Evolutionary conservation across 2,888 invertebrate genomes (phyloP).

Genomic region (Agrilus cyanescens): DNA sequence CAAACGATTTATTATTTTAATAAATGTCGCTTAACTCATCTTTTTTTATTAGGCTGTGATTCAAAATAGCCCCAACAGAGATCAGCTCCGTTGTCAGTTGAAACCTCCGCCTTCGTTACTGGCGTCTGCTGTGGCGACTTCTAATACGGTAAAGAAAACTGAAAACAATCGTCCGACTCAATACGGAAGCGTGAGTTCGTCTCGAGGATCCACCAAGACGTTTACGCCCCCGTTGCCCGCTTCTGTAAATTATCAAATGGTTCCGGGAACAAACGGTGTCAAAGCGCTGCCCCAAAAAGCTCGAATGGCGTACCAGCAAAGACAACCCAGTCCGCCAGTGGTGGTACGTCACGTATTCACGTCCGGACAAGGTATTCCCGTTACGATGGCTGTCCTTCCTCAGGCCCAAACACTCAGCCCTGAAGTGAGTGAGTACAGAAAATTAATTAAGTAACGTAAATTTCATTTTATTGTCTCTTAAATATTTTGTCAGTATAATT

Average conservation of each 20-base stretch:
- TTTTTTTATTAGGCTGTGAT: slow-evolving; percentile 51
- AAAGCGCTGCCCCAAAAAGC: slow-evolving; percentile 31
- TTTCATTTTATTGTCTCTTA: too few species aligned
- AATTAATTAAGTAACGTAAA: background rate
- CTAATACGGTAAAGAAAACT: slow-evolving; percentile 23
- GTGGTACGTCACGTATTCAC: slow-evolving; percentile 50
- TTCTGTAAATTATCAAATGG: slow-evolving; percentile 25
- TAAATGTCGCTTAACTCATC: too few species aligned
- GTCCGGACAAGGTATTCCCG: slow-evolving; percentile 43
- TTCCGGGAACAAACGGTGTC: slow-evolving; percentile 33
- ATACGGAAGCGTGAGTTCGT: slow-evolving; percentile 34
- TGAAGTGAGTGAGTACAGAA: slow-evolving; percentile 30
- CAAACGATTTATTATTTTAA: too few species aligned
- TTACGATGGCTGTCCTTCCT: slow-evolving; percentile 43
- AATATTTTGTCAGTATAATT: background rate
- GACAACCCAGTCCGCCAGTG: slow-evolving; percentile 49
- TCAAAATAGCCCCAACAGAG: slow-evolving; percentile 84
- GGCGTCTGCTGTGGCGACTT: slow-evolving; percentile 35
- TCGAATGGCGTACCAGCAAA: slow-evolving; percentile 39
- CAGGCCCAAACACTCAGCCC: slow-evolving; percentile 34
- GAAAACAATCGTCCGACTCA: slow-evolving; percentile 31
- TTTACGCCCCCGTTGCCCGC: slow-evolving; percentile 35
- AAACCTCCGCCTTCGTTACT: slow-evolving; percentile 75
- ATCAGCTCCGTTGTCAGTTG: slow-evolving; percentile 72
- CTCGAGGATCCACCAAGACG: slow-evolving; percentile 29